Percentiles rank a stretch among this genome's conserved stretches.
phyloP scores from a whole-genome alignment of 2,113 vertebrate genomes.

The Aphyosemion australe region DNA sequence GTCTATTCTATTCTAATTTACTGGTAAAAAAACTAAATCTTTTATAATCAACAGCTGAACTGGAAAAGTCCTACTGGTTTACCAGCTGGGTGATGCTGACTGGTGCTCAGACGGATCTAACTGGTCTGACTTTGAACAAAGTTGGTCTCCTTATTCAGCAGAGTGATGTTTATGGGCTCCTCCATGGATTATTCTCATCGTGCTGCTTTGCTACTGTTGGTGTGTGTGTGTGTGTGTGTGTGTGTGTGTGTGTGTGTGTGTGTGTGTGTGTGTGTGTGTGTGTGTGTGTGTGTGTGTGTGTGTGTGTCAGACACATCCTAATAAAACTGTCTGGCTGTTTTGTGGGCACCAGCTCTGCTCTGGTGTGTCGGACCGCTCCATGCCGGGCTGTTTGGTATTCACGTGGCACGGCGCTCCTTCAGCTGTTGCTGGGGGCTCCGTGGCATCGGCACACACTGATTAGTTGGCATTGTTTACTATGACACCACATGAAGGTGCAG shows the following conservation, averaged over 20 bases:
- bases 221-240: slow-evolving; percentile 3
- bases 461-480: slow-evolving; percentile 81
- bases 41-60: too few species aligned
- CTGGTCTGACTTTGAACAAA: slow-evolving; percentile 63
- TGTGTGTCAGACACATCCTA: slow-evolving; percentile 91
- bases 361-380: slow-evolving; percentile 88
- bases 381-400: slow-evolving; percentile 94
- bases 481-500: slow-evolving; percentile 72
- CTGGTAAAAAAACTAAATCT: too few species aligned
- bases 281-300: slow-evolving; percentile 13
- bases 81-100: not conserved
- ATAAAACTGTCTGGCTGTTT: slow-evolving; percentile 97
- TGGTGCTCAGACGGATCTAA: slow-evolving; percentile 3
- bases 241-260: slow-evolving; percentile 5
- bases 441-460: slow-evolving; percentile 85
- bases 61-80: too few species aligned
- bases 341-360: slow-evolving; percentile 86
- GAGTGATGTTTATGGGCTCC: slow-evolving; percentile 72
- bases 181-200: slow-evolving; percentile 59
- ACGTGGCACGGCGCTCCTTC: slow-evolving; percentile 83
- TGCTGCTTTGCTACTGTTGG: slow-evolving; percentile 62
- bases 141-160: slow-evolving; percentile 48
- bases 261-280: slow-evolving; percentile 23
- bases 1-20: too few species aligned
- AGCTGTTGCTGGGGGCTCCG: slow-evolving; percentile 85